Percentiles rank a stretch among this genome's conserved stretches.
Evolutionary conservation across 1,140 invertebrate genomes (phyloP).

Genomic region (Bilobella aurantiaca): DNA sequence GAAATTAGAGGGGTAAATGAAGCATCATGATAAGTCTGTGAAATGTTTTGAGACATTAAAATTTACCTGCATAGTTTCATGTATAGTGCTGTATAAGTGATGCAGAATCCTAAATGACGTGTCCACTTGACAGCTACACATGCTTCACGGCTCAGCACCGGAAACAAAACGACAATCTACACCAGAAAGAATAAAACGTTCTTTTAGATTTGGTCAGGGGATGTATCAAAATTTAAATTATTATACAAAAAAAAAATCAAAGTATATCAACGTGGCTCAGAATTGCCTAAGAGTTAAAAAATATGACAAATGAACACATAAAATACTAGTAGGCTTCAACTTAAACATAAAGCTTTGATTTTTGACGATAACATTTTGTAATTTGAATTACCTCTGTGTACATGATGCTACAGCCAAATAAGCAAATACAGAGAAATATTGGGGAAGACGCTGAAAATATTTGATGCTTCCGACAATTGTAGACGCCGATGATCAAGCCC

Average conservation of each 20-base stretch:
- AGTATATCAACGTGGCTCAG: too few relatives aligned
- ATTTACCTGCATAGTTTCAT: conserved; percentile 84
- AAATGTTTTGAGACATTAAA: too few relatives aligned
- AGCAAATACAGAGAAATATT: conserved; percentile 74
- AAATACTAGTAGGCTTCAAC: too few relatives aligned
- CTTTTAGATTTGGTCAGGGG: too few relatives aligned
- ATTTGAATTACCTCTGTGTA: conserved; percentile 82
- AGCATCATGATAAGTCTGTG: background rate
- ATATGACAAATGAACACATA: too few relatives aligned
- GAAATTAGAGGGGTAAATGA: background rate
- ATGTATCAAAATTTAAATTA: too few relatives aligned
- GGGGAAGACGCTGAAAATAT: conserved; percentile 83
- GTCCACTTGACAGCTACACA: conserved; percentile 86
- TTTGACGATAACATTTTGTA: too few relatives aligned
- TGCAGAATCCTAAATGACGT: conserved; percentile 76
- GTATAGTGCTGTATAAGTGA: conserved; percentile 78
- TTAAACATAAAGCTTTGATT: background rate
- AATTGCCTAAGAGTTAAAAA: background rate
- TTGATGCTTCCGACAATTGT: conserved; percentile 66
- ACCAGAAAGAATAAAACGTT: conserved; percentile 30
- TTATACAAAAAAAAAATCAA: too few relatives aligned
- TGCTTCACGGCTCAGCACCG: conserved; percentile 62
- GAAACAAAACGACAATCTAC: conserved; percentile 83
- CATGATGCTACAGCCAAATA: conserved; percentile 78
- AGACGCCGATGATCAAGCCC: conserved; percentile 62